These are phyloP conservation scores for Rhea pennata DNA, from an alignment of 2,113 vertebrate genomes.

Conservation along the genomic window DNA sequence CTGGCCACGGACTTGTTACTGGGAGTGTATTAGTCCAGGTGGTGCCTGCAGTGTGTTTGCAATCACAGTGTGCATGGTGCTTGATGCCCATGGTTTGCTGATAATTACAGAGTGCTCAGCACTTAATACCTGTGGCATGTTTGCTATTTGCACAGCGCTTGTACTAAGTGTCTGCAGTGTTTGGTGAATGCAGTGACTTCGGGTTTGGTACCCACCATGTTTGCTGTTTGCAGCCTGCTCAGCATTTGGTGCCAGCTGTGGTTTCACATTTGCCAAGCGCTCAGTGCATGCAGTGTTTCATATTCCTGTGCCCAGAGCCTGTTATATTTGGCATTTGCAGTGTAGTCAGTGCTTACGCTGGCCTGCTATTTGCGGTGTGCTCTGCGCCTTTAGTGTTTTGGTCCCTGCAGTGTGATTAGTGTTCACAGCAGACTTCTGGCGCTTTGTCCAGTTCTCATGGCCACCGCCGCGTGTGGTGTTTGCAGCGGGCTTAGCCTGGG, in stretches of 20 bases:
- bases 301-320: neutral
- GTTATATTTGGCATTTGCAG: neutral
- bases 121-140: constrained; percentile 65
- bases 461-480: neutral
- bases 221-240: neutral
- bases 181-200: accelerated
- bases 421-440: neutral
- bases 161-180: neutral
- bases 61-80: neutral
- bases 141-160: constrained; percentile 5
- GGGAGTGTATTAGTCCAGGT: constrained; percentile 42
- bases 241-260: neutral
- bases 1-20: neutral
- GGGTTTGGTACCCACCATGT: accelerated
- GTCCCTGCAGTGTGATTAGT: neutral
- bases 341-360: accelerated
- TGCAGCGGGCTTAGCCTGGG: neutral
- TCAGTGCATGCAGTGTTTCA: neutral
- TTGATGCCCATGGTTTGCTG: constrained; percentile 42
- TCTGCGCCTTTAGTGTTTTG: neutral
- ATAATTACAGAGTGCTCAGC: constrained; percentile 56
- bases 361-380: accelerated
- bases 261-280: neutral
- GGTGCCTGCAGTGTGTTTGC: constrained; percentile 54
- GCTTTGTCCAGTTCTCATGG: accelerated